Base-by-base conservation (phyloP, 2,888 invertebrate genomes). In the Dascillus cervinus region DNA sequence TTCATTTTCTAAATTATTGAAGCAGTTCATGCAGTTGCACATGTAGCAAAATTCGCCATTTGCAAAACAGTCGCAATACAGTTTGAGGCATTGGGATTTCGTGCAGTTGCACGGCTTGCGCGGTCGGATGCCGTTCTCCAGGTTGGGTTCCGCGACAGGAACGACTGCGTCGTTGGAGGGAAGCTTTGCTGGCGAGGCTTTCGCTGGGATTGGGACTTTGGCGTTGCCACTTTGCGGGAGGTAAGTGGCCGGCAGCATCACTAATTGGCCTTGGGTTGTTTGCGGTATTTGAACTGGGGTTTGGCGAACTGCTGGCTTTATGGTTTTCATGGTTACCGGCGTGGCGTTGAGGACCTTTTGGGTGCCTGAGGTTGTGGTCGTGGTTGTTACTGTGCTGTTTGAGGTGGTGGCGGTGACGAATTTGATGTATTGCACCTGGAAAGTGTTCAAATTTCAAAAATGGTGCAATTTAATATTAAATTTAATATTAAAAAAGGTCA, bases 31-130 rank as follows among this genome's bases (percentile, higher is more conserved):
- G 65, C 98, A 99, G 62, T 98, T 98, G 69, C 98, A 98, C 64
- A 80, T 82, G 64, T 89, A 85, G 69, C 98, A 98, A 67, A 98
- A 98, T 68, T 98, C 97, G 3, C 96, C 98, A 68, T 96, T 97
- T 3, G 98, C 97, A 72, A 98, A 98, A 63, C 98, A 98, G 62
- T 98, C 98, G 69, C 98, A 98, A 64, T 98, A 96, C 67, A 98
- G 66, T 67, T 98, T 98, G 40, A 98, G 75, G 58, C 98, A 98
- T 62, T 95, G 95, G 2, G 96, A 97, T 67, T 96, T 96, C 14
- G 94, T 97, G 66, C 98, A 98, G 65, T 98, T 98, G 67, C 98
- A 98, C 5, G 96, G 95, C 64, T 97, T 97, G 24, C 89, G 71
- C 1, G 87, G 82, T 44, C 84, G 69, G 49, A 74, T 55, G 0